Evolutionary conservation across 2,797 vertebrate species (phyloP), one percentile per base, ranked within the genome.

Genomic region (Zalophus californianus): DNA sequence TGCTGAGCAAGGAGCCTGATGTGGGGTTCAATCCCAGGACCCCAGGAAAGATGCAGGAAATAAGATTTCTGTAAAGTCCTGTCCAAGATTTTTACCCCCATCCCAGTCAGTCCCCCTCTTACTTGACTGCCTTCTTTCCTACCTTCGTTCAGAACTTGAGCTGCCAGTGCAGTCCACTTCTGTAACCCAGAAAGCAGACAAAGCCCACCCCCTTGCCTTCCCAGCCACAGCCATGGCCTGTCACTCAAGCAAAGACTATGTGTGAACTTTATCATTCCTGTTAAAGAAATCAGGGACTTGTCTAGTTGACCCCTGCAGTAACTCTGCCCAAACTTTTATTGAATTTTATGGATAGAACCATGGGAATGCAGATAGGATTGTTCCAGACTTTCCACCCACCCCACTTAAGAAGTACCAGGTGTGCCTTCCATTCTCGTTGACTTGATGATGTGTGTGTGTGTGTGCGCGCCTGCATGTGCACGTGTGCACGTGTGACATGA

Each of bases 371-470:
- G 73, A 58, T 29, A 32, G 84, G 85, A 77, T 58, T 87, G 44
- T 94, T 94, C 79, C 41, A 90, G 62, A 77, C 41, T 38, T 84
- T 58, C 56, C 25, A 50, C 64, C 35, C 18, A 75, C 32, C 84
- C 66, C 54, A 54, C 87, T 88, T 87, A 70, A 77, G 94, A 90
- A 96, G 75, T 72, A n/a, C 72, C 90, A 87, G 68, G 75, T 75
- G 72, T 75, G 84, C 79, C 77, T 95, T 87, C 44, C 86, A 23
- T n/a, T 95, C 95, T 82, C 70, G 54, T 58, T 96, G 86, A 94
- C 90, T 93, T 92, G 56, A 72, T 54, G 29, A 3, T 79, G 64
- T 54, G 25, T 70, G 25, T 66, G 54, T 25, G 41, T 35, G 9
- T 50, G 29, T 58, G 54, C 62, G 60, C 9, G 20, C 29, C 25